These are phyloP conservation scores for Solen grandis DNA, from an alignment of 1,140 invertebrate genomes.

Conservation along the genomic window DNA sequence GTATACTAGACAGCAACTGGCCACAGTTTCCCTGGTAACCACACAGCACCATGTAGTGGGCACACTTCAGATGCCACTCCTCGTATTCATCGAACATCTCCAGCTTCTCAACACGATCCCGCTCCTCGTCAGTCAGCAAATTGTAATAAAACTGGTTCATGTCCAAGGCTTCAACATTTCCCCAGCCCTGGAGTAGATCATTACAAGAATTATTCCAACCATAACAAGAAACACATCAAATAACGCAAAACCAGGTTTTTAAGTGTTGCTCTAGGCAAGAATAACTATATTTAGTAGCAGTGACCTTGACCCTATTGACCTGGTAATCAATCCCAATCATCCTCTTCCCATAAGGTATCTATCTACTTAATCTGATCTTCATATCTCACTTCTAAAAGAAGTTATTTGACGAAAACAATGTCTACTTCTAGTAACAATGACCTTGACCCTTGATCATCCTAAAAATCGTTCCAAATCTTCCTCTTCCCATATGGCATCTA, in stretches of 20 bases:
- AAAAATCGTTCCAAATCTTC: too few species aligned
- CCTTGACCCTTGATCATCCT: too few species aligned
- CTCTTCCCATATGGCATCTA: too few species aligned
- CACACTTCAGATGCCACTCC: constrained; percentile 83
- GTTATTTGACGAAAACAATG: too few species aligned
- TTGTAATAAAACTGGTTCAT: constrained; percentile 81
- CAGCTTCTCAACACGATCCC: constrained; percentile 75
- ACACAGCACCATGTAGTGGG: constrained; percentile 82
- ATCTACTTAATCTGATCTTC: too few species aligned
- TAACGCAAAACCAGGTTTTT: constrained; percentile 52
- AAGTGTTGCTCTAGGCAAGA: too few species aligned
- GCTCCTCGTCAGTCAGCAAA: constrained; percentile 76
- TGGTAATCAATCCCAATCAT: too few species aligned
- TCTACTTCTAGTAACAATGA: too few species aligned
- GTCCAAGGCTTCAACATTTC: constrained; percentile 70
- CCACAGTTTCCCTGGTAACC: constrained; percentile 63
- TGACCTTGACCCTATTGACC: too few species aligned
- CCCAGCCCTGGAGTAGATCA: constrained; percentile 80
- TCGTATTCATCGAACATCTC: constrained; percentile 84
- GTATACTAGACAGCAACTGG: not conserved
- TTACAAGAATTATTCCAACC: not conserved
- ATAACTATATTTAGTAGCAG: too few species aligned
- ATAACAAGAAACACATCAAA: constrained; percentile 1
- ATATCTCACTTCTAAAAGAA: too few species aligned
- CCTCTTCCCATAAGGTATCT: too few species aligned